A percentile compares a stretch with the other conserved stretches of the same genome.
Conservation (phyloP, 2,113 vertebrate genomes). For the Labrus mixtus region DNA sequence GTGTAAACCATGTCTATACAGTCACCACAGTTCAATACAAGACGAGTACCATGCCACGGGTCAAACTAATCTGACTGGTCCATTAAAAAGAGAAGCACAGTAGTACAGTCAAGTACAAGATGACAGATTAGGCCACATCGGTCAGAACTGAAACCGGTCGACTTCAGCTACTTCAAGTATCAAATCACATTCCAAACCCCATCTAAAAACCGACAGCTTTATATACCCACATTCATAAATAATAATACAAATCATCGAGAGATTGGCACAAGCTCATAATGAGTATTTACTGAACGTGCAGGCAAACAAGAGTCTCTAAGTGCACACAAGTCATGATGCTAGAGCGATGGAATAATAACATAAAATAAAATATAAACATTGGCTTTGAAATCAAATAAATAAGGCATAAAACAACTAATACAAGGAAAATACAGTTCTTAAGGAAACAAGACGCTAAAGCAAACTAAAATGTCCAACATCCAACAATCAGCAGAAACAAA, state of each 20-base stretch:
- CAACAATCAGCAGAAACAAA: constrained; percentile 42
- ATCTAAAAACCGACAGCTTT: constrained; percentile 49
- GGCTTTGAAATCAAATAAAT: constrained; percentile 62
- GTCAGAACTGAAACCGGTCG: constrained; percentile 59
- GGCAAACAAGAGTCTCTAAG: constrained; percentile 43
- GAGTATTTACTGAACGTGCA: constrained; percentile 65
- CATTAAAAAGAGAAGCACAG: constrained; percentile 62
- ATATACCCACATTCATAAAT: constrained; percentile 59
- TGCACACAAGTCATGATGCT: constrained; percentile 69
- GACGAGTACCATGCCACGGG: constrained; percentile 60
- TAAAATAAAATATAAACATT: constrained; percentile 32
- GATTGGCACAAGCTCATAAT: constrained; percentile 61
- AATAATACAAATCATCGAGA: constrained; percentile 44
- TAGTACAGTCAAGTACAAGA: constrained; percentile 62
- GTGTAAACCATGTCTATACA: constrained; percentile 40
- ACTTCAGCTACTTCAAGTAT: constrained; percentile 66
- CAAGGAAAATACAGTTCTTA: constrained; percentile 17
- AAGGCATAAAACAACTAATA: constrained; percentile 32
- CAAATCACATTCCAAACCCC: constrained; percentile 46
- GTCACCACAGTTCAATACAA: constrained; percentile 50
- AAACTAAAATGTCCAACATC: constrained; percentile 44
- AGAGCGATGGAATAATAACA: constrained; percentile 52
- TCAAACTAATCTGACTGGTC: constrained; percentile 48
- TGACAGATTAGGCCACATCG: constrained; percentile 67
- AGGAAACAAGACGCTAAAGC: constrained; percentile 41